A percentile compares a stretch with the other conserved stretches of the same genome.
phyloP scores from a whole-genome alignment of 2,888 invertebrate species.

The Allophyes oxyacanthae region DNA sequence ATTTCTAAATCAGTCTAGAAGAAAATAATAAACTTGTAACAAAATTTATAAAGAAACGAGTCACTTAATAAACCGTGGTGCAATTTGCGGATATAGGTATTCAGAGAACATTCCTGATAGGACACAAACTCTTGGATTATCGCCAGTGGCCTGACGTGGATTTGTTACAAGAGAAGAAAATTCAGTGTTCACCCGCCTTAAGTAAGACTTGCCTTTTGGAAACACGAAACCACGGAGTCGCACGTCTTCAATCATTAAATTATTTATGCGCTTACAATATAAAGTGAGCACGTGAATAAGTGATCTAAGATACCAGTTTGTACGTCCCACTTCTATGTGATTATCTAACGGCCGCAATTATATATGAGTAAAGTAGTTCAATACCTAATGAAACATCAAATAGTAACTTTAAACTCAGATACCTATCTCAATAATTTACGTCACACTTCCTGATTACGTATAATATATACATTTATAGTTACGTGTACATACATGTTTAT shows the following conservation, averaged over 20 bases:
- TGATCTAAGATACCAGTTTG: background rate
- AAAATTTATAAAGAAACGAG: too few relatives aligned
- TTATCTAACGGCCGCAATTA: conserved; percentile 3
- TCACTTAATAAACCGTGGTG: conserved; percentile 46
- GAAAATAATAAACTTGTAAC: too few relatives aligned
- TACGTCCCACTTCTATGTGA: background rate
- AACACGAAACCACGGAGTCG: conserved; percentile 46
- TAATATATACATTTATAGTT: background rate
- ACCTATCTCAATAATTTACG: conserved; percentile 1
- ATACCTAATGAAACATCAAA: background rate
- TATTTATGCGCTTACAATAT: conserved; percentile 19
- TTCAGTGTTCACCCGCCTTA: conserved; percentile 71
- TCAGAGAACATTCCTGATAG: conserved; percentile 67
- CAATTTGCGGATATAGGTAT: conserved; percentile 60
- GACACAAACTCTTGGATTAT: conserved; percentile 79
- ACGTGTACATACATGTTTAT: conserved; percentile 9
- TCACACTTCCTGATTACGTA: conserved; percentile 17
- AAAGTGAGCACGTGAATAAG: conserved; percentile 9
- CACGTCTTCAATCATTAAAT: conserved; percentile 24
- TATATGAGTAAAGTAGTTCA: background rate
- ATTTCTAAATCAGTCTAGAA: too few relatives aligned
- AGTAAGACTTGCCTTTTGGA: conserved; percentile 56
- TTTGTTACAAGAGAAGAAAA: conserved; percentile 79
- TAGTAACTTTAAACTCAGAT: conserved; percentile 4
- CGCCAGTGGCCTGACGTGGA: conserved; percentile 77